Base-by-base conservation (phyloP, 2,888 invertebrate species). In the Aleiodes alternator region DNA sequence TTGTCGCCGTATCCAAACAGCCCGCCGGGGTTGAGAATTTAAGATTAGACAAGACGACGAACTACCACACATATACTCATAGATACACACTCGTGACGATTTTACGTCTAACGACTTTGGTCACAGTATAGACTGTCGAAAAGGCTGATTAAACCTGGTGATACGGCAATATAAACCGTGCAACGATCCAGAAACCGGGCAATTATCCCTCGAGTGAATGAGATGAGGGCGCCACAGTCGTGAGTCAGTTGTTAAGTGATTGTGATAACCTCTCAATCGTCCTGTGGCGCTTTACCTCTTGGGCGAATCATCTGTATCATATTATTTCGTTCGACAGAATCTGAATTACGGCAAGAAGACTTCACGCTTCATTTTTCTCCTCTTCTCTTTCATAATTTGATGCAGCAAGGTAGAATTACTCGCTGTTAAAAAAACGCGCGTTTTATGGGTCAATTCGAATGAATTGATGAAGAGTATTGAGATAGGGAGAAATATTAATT, bases 181-280 rank as follows among this genome's bases (percentile, higher is more conserved):
- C 71, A 72, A 38, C 82, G 84, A 86, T 87, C 86, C 86, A 84
- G 84, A 87, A 86, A 85, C 82, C 43, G 84, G 81, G 84, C 84
- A 86, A 86, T 84, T 84, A 84, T 84, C 82, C 72, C 68, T 73
- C 73, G 75, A 72, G 74, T 38, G 6, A 69, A 69, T 57, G 73
- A 78, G 64, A 81, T 82, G 82, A 86, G 86, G 68, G 87, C 85
- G 86, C 84, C 84, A 84, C 85, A 83, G 81, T 88, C 88, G 88
- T 88, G 88, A 87, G 87, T 79, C 83, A 82, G 85, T 86, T 85
- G 85, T 86, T 87, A 87, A 87, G 85, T 86, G 87, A 87, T 86
- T 86, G 85, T 85, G 87, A 89, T 88, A 88, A 88, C 86, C 88
- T 86, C 85, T 87, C 85, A 87, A 88, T 88, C 88, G 87, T 82